A percentile compares a stretch with the other conserved stretches of the same genome.
These are phyloP conservation scores for Erinaceus europaeus DNA, from an alignment of 2,113 vertebrate genomes.

Conservation along the genomic window DNA sequence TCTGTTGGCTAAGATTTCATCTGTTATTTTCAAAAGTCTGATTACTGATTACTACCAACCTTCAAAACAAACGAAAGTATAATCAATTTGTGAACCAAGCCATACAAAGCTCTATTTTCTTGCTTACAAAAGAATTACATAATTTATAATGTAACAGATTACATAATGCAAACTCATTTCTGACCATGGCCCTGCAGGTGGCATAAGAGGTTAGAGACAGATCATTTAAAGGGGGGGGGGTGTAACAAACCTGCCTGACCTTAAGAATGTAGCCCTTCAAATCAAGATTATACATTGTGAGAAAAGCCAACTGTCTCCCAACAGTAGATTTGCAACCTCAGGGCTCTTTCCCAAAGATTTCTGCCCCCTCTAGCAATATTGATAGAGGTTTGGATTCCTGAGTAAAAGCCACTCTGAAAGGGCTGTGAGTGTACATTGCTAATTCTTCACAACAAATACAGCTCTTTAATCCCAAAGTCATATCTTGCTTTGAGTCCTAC, in stretches of 20 bases:
- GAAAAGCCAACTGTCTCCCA: neutral
- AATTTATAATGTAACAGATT: too few species aligned
- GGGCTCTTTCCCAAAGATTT: slow-evolving; percentile 5
- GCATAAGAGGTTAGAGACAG: neutral
- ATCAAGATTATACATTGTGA: neutral
- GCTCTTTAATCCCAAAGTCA: slow-evolving; percentile 10
- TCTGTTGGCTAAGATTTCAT: too few species aligned
- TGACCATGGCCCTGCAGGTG: neutral
- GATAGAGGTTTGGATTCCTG: slow-evolving; percentile 34
- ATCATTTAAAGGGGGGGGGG: neutral
- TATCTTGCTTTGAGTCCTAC: slow-evolving; percentile 36
- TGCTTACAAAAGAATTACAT: too few species aligned
- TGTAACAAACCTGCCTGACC: neutral
- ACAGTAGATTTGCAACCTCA: neutral
- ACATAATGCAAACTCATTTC: slow-evolving; percentile 16
- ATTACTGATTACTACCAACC: neutral
- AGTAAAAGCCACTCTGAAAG: slow-evolving; percentile 34
- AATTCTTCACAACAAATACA: slow-evolving; percentile 45
- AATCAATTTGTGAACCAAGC: neutral
- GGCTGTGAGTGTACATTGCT: neutral
- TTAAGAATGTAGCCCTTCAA: slow-evolving; percentile 24
- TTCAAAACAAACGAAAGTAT: slow-evolving; percentile 19
- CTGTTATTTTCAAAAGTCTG: slow-evolving; percentile 6
- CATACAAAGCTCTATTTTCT: neutral
- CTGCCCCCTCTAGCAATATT: neutral